Base-by-base conservation (phyloP, 2,888 invertebrate species). In the Doris montereyensis region DNA sequence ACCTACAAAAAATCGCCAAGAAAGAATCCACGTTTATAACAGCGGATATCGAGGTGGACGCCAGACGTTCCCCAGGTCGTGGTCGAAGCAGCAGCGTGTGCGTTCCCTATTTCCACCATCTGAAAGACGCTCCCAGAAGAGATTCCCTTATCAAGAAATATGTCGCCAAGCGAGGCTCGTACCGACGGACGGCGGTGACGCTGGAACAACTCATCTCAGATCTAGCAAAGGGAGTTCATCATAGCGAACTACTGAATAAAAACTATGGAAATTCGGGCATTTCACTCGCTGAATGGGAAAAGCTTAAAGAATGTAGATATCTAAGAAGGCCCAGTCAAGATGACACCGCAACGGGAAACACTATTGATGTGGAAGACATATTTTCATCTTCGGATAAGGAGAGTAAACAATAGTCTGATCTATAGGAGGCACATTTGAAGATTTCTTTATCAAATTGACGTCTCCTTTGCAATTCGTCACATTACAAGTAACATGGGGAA, bases 241-340 rank as follows among this genome's bases (percentile, higher is more conserved):
- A 76, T 28, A 1, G 17, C 5, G 67, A 68, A 2, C 34, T 76
- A 4, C 10, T 26, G 1, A 13, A 13, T 0, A 17, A 28, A 10
- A 10, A 67, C 30, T 10, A 5, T 4, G 32, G 28, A 17, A n/a
- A 13, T 52, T 10, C 17, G 41, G 5, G 26, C 8, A 28, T 76
- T 17, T 52, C 76, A 21, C 67, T 68, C 26, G 67, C 67, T n/a
- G 76, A 76, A 24, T 76, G 76, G 76, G 76, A 76, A 52, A 76
- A 52, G 26, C 76, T 76, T 21, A 67, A 67, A 24, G 8, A 67
- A n/a, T 76, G 76, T 34, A 21, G 76, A 41, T 76, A 76, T 34
- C 57, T 76, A 3, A 30, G 76, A 13, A 67, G 67, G 76, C 76
- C 76, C 26, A 76, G 58, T 26, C 13, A 13, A 28, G 32, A 74